Percentiles rank a stretch among this genome's conserved stretches.
Conservation (phyloP, 2,797 vertebrate species). For the Menidia menidia region DNA sequence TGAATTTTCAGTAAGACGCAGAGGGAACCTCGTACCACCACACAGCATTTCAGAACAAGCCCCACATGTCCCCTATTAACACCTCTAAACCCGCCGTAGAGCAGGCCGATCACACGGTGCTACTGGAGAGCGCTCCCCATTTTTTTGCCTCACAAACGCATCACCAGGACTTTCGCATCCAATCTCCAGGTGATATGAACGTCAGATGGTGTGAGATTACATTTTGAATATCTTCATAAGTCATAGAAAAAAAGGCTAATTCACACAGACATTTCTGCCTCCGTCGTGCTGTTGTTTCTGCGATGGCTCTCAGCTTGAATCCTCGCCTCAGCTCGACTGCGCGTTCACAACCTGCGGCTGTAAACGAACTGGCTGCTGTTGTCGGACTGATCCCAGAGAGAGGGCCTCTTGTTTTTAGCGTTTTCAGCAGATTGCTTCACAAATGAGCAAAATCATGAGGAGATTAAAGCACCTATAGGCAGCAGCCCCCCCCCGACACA, state of each 20-base stretch:
- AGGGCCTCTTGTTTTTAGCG: not conserved
- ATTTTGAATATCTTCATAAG: slow-evolving; percentile 27
- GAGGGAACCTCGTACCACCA: slow-evolving; percentile 42
- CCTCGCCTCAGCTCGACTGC: not conserved
- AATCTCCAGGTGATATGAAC: slow-evolving; percentile 25
- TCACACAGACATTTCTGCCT: slow-evolving; percentile 8
- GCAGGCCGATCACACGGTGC: slow-evolving; percentile 28
- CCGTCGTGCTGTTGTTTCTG: not conserved
- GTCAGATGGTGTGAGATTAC: slow-evolving; percentile 37
- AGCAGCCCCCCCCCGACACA: not conserved
- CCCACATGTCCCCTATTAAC: slow-evolving; percentile 57
- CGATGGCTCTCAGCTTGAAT: too few species aligned
- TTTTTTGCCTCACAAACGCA: slow-evolving; percentile 14
- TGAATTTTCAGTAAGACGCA: slow-evolving; percentile 54
- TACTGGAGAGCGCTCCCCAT: slow-evolving; percentile 23
- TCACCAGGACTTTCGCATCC: not conserved
- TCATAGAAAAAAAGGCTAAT: slow-evolving; percentile 17
- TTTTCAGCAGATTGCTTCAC: not conserved
- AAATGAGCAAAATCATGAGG: not conserved
- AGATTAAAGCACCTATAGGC: not conserved
- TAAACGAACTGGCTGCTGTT: not conserved
- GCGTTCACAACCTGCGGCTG: not conserved
- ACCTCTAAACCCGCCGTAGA: slow-evolving; percentile 38
- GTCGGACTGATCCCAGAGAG: not conserved
- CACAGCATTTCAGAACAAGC: slow-evolving; percentile 48